Conservation (phyloP, 2,113 vertebrate species). For the Salminus brasiliensis region DNA sequence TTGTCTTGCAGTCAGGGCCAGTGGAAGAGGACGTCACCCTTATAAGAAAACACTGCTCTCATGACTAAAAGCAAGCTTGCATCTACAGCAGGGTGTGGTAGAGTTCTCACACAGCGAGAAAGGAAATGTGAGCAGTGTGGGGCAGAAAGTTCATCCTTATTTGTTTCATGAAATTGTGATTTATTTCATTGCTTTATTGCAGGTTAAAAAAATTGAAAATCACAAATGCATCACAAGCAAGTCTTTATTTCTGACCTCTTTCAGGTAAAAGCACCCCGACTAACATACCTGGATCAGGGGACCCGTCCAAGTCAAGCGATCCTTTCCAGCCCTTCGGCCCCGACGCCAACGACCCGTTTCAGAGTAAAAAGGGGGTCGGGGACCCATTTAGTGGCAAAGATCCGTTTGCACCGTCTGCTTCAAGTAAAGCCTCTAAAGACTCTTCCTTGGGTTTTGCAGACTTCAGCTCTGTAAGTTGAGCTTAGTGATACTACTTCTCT, state of each 20-base stretch:
- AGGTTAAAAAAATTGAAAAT: neutral
- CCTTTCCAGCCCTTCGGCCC: constrained; percentile 93
- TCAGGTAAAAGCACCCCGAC: constrained; percentile 96
- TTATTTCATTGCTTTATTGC: too few relatives aligned
- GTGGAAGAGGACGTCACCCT: neutral
- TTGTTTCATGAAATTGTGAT: too few relatives aligned
- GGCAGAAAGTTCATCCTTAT: neutral
- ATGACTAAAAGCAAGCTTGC: constrained; percentile 12
- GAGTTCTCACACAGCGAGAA: neutral
- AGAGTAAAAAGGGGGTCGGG: constrained; percentile 90
- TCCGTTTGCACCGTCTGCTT: constrained; percentile 88
- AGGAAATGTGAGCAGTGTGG: constrained; percentile 27
- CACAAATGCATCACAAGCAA: neutral
- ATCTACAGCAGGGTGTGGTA: constrained; percentile 20
- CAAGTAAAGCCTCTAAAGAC: constrained; percentile 90
- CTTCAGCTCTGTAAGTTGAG: constrained; percentile 96
- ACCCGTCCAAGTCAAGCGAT: constrained; percentile 86
- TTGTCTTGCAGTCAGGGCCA: neutral
- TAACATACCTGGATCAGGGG: constrained; percentile 81
- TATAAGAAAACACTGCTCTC: neutral
- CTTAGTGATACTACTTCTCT: constrained; percentile 77
- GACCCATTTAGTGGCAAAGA: constrained; percentile 99
- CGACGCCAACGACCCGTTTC: constrained; percentile 88
- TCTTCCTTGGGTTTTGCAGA: constrained; percentile 87
- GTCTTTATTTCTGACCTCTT: constrained; percentile 65